A percentile compares a stretch with the other conserved stretches of the same genome.
These are phyloP conservation scores for Sthenelais limicola DNA, from an alignment of 2,888 invertebrate species.

Conservation along the genomic window DNA sequence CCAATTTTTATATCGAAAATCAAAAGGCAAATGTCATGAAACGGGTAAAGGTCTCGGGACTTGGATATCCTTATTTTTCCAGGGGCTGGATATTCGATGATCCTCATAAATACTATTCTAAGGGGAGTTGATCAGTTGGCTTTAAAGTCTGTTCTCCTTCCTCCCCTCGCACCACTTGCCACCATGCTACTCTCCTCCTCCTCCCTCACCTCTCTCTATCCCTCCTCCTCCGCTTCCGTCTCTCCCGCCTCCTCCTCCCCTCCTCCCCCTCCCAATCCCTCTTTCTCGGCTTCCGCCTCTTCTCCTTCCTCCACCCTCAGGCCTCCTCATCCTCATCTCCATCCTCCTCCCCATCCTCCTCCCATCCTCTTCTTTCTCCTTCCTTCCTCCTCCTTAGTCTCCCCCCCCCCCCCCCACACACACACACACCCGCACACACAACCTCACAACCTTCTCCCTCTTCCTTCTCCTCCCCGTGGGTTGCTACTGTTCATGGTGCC, in stretches of 20 bases:
- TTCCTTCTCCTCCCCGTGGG: not conserved
- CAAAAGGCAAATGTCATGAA: no score
- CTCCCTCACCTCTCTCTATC: not conserved
- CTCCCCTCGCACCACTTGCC: not conserved
- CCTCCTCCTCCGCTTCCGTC: not conserved
- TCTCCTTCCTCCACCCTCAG: not conserved
- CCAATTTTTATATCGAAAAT: no score
- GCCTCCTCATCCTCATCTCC: not conserved
- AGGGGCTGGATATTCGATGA: no score
- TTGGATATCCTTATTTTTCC: no score
- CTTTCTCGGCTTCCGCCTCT: not conserved
- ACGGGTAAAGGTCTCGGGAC: no score
- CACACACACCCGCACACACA: not conserved
- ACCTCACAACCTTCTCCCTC: not conserved
- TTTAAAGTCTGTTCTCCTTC: no score
- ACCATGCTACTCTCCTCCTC: not conserved
- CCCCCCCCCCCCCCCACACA: not conserved
- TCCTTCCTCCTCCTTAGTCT: not conserved
- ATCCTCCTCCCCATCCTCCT: not conserved
- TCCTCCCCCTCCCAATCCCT: not conserved
- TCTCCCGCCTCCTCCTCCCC: not conserved
- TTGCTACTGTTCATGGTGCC: no score
- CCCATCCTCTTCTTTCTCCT: not conserved
- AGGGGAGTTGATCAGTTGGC: no score
- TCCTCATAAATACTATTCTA: no score